Evolutionary conservation across 2,888 invertebrate species (phyloP), one percentile per base, ranked within the genome.

Genomic region (Troglohyphantes excavatus): DNA sequence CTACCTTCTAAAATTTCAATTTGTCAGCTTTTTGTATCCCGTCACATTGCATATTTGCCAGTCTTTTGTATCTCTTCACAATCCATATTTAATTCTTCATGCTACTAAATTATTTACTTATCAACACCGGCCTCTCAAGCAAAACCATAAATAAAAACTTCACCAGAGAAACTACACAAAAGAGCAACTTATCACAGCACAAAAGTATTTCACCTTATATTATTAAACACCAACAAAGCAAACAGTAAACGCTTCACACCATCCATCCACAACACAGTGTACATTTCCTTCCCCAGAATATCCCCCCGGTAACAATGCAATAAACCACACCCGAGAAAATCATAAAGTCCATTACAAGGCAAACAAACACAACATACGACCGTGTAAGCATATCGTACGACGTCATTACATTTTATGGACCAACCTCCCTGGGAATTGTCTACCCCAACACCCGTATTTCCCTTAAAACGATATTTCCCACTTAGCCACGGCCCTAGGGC

Each of bases 321-420:
- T 33, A 68, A 68, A 29, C n/a, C 21, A 29, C n/a, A 19, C 68
- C 9, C 0, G 33, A n/a, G 33, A 68, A 19, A 33, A 33, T 33
- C 68, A 29, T 19, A 65, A 68, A 68, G 33, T 33, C n/a, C 29
- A 68, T 68, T 78, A 78, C 61, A 23, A n/a, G 65, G 26, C 63
- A 53, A 53, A 65, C 78, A 29, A 78, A 78, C 63, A 63, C 39
- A 23, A 43, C 63, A 2, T 19, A 39, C 13, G 29, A 78, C 39
- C 78, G 6, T 65, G 78, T 65, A 65, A 65, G 63, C 39, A 65
- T 65, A 76, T 39, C 39, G 72, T 33, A 63, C n/a, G 23, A 43
- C 23, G 67, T 46, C 43, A 81, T 81, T 81, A 46, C 68, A 29
- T 59, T 81, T 81, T 81, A 81, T 67, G 81, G 27, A 76, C 61